Evolutionary conservation across 2,113 vertebrate species (phyloP), one percentile per base, ranked within the genome.

Genomic region (Cepphus grylle): DNA sequence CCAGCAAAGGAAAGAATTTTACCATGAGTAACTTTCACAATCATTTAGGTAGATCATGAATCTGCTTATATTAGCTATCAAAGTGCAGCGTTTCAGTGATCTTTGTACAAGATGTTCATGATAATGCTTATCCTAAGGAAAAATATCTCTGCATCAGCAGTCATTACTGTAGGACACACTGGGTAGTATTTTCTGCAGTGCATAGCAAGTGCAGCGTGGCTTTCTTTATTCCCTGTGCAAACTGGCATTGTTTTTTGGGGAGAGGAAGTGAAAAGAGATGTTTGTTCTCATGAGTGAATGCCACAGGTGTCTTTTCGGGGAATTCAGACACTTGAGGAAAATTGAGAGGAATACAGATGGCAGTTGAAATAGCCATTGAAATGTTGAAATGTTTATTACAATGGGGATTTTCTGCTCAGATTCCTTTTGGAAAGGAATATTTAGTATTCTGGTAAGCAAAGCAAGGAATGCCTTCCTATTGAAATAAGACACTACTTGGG

Each of bases 291-390:
- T 65, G 62, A 82, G 15, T 69, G 78, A 94, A 89, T 86, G 81
- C 65, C 86, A 76, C 82, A 92, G 92, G 92, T 95, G 90, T 79
- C 71, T 88, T 88, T 90, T 79, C 4, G 4, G 58, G 50, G 67
- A 88, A 59, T 92, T 93, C 40, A 91, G 1, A 85, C 27, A 34
- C 56, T 83, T 61, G 63, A 84, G 56, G 65, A 86, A 61, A 88
- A 92, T 61, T 9, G 34, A 81, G 86, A 92, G 49, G 56, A 88
- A 84, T 81, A 58, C 77, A 92, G 84, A 84, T 84, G 81, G 66
- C 52, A 76, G 32, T 59, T 92, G 65, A 89, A 96, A 84, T 72
- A 93, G 52, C 43, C 55, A 19, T 93, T 95, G 74, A 93, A 84
- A 81, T 80, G 36, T 72, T 78, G 56, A 66, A 85, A 32, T 73